A percentile compares a stretch with the other conserved stretches of the same genome.
Evolutionary conservation across 2,113 vertebrate species (phyloP).

Genomic region (Xiphias gladius): DNA sequence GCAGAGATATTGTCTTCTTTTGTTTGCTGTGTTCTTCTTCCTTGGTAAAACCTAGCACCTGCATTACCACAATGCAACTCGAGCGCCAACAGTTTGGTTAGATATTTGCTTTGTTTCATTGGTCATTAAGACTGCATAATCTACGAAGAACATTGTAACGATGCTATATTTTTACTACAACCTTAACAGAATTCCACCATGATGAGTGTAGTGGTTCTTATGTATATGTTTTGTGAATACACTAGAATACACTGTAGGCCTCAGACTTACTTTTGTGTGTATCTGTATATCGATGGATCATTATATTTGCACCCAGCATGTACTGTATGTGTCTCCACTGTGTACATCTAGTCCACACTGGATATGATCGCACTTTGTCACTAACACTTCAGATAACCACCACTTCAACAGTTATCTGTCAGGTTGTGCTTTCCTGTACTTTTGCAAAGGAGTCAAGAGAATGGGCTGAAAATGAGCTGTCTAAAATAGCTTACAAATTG

Average conservation of each 20-base stretch:
- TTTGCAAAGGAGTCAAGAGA: no score
- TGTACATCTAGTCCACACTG: background rate
- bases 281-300: background rate
- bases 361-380: background rate
- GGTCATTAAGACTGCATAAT: no score
- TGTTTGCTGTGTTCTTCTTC: background rate
- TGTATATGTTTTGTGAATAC: background rate
- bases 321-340: background rate
- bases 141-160: no score
- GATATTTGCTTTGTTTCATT: no score
- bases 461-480: slow-evolving; percentile 2
- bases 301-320: background rate
- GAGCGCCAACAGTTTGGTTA: no score
- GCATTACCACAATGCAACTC: no score
- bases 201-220: background rate
- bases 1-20: background rate
- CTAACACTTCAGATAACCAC: background rate
- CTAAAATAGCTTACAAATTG: slow-evolving; percentile 15
- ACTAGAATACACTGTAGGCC: background rate
- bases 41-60: background rate
- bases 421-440: slow-evolving; percentile 25
- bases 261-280: background rate
- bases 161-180: background rate
- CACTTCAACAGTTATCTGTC: slow-evolving; percentile 30
- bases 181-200: background rate